Evolutionary conservation across 2,797 vertebrate genomes (phyloP).

Genomic region (Gallinago nigripennis): DNA sequence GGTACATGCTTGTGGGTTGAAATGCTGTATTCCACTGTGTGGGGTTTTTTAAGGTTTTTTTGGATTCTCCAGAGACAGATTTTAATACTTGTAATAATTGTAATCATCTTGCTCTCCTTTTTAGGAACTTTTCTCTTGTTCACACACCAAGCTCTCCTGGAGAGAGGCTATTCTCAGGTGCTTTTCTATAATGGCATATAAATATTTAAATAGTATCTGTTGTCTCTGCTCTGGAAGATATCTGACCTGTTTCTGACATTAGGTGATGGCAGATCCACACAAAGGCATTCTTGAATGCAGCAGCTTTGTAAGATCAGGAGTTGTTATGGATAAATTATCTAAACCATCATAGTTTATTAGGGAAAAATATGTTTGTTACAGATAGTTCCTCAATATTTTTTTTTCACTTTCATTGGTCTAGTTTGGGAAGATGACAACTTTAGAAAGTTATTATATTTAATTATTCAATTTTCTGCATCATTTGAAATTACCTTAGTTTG

Average conservation of each 20-base stretch:
- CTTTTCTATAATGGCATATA: not conserved
- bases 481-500: not conserved
- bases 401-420: not conserved
- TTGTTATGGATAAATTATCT: not conserved
- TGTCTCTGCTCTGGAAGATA: not conserved
- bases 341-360: not conserved
- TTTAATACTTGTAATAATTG: not conserved
- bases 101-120: not conserved
- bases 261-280: not conserved
- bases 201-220: constrained; percentile 33
- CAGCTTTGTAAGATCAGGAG: not conserved
- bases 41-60: not conserved
- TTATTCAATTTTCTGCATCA: not conserved
- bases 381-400: not conserved
- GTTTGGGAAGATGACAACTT: not conserved
- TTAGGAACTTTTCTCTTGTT: not conserved
- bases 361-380: not conserved
- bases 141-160: not conserved
- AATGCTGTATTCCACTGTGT: not conserved
- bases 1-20: not conserved
- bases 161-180: not conserved
- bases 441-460: not conserved
- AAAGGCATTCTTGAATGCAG: not conserved
- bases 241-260: not conserved
- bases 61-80: rapidly evolving